Conservation (phyloP, 53 echinoderm and acorn worm genomes). For the Actinopyga echinites region DNA sequence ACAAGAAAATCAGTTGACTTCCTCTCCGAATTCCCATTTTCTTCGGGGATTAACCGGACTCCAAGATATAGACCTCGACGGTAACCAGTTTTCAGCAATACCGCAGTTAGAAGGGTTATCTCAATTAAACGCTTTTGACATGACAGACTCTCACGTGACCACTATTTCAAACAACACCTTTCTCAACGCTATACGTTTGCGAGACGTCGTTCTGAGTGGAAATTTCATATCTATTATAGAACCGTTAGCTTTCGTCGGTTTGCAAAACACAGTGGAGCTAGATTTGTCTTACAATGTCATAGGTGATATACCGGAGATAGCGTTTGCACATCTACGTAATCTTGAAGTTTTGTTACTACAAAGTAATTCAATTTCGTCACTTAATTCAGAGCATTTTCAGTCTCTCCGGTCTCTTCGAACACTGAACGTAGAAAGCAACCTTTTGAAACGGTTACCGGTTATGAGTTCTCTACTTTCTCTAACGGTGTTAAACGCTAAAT, state of each 20-base stretch:
- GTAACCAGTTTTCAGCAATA: conserved; percentile 74
- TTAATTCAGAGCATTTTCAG: conserved; percentile 60
- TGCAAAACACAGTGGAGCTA: conserved; percentile 61
- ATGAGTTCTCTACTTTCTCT: conserved; percentile 64
- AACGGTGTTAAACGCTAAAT: conserved; percentile 53
- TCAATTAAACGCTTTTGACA: conserved; percentile 78
- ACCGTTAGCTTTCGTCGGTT: conserved; percentile 56
- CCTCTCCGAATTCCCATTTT: conserved; percentile 54
- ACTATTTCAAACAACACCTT: conserved; percentile 73
- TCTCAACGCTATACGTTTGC: conserved; percentile 47
- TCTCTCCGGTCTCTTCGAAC: conserved; percentile 52
- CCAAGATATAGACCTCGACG: conserved; percentile 77
- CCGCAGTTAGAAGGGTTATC: conserved; percentile 72
- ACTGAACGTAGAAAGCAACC: conserved; percentile 69
- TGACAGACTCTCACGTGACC: conserved; percentile 80
- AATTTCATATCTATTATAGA: conserved; percentile 76
- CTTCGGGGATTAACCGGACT: conserved; percentile 65
- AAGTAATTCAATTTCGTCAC: conserved; percentile 66
- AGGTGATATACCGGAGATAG: conserved; percentile 44
- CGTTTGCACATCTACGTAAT: conserved; percentile 50
- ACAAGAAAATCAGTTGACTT: conserved; percentile 69
- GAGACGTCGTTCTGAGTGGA: conserved; percentile 73
- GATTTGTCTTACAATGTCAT: conserved; percentile 73
- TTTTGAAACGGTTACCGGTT: conserved; percentile 64
- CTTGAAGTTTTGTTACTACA: conserved; percentile 77